phyloP scores from a whole-genome alignment of 2,113 vertebrate genomes.

The Etheostoma spectabile region DNA sequence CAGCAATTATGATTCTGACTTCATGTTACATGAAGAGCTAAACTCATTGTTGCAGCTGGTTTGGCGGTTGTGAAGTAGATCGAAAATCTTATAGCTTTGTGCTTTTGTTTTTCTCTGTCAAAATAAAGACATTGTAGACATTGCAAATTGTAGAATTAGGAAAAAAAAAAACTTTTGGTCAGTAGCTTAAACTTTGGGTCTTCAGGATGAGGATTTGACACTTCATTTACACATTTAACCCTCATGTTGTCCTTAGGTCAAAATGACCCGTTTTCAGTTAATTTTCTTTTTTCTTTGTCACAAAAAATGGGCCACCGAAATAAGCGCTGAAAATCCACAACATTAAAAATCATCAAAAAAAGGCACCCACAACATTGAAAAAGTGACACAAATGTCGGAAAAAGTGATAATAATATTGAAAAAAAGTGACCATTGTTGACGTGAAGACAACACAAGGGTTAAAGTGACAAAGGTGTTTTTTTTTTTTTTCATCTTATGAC shows the following conservation, averaged over 20 bases:
- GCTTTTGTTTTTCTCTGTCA: neutral
- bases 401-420: too few species aligned
- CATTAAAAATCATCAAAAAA: too few species aligned
- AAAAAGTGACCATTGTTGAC: too few species aligned
- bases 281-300: too few species aligned
- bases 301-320: too few species aligned
- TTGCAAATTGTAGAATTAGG: neutral
- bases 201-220: neutral
- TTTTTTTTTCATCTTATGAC: neutral
- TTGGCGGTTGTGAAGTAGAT: neutral
- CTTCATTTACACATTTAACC: neutral
- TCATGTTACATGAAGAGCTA: neutral
- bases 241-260: too few species aligned
- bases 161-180: neutral
- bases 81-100: neutral
- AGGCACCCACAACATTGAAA: too few species aligned
- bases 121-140: neutral
- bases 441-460: too few species aligned
- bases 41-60: neutral
- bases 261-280: too few species aligned
- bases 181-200: neutral
- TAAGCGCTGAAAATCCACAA: too few species aligned
- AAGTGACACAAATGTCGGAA: too few species aligned
- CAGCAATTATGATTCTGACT: conserved; percentile 25
- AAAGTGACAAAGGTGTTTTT: neutral